Percentiles rank a stretch among this genome's conserved stretches.
These are phyloP conservation scores for Mystacides longicornis DNA, from an alignment of 2,888 invertebrate species.

Conservation along the genomic window DNA sequence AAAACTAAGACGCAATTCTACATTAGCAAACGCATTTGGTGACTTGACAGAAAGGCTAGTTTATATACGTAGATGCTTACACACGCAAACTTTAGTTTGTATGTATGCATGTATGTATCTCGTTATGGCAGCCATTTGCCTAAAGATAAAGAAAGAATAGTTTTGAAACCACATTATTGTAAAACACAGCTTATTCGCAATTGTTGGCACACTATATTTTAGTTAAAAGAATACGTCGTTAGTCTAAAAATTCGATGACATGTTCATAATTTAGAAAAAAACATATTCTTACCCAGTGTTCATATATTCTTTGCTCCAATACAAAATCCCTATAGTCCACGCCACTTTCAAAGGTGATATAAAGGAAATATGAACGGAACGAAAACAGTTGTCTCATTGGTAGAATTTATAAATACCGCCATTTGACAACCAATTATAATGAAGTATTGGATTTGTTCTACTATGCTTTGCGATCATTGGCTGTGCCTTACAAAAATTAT, in stretches of 20 bases:
- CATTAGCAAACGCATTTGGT: too few species aligned
- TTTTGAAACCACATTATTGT: constrained; percentile 12
- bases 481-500: too few species aligned
- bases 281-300: constrained; percentile 17
- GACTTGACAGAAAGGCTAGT: not conserved
- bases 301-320: constrained; percentile 28
- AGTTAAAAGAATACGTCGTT: not conserved
- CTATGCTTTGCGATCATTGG: too few species aligned
- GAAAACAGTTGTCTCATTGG: constrained; percentile 33
- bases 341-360: constrained; percentile 38
- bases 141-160: constrained; percentile 19
- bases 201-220: not conserved
- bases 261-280: constrained; percentile 14
- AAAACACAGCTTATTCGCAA: constrained; percentile 1
- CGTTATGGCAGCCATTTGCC: constrained; percentile 50
- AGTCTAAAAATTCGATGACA: constrained; percentile 18
- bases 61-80: not conserved
- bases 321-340: constrained; percentile 20
- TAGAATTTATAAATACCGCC: constrained; percentile 42
- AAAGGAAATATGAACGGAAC: constrained; percentile 30
- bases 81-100: too few species aligned
- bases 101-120: constrained; percentile 32
- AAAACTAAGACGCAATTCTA: too few species aligned
- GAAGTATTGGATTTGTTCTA: constrained; percentile 26
- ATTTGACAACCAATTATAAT: constrained; percentile 36